Evolutionary conservation across 2,113 vertebrate genomes (phyloP).

Genomic region (Narcine bancroftii): DNA sequence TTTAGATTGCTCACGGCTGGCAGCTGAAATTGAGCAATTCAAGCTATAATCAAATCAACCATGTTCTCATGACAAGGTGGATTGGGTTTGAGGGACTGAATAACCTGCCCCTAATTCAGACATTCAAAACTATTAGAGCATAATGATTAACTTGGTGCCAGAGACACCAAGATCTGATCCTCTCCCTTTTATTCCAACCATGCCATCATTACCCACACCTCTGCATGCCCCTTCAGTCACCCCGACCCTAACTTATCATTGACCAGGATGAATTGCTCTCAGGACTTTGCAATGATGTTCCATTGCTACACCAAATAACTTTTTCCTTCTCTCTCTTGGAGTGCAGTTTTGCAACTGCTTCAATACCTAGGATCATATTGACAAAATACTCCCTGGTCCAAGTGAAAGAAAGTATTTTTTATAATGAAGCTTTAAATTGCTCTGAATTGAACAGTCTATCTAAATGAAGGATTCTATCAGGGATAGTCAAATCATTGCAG

Average conservation of each 20-base stretch:
- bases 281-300: not conserved
- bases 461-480: not conserved
- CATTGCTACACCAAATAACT: not conserved
- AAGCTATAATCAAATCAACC: not conserved
- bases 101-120: too few relatives aligned
- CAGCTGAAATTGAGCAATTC: not conserved
- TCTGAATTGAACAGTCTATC: not conserved
- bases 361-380: too few relatives aligned
- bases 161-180: not conserved
- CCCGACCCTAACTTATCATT: not conserved
- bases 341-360: not conserved
- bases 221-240: not conserved
- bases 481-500: not conserved
- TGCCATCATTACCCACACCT: not conserved
- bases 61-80: too few relatives aligned
- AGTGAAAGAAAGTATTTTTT: not conserved
- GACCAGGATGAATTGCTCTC: not conserved
- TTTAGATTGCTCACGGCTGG: not conserved
- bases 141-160: not conserved
- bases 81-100: too few relatives aligned
- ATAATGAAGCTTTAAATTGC: not conserved
- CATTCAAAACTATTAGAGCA: not conserved
- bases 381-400: not conserved
- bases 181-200: not conserved
- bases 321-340: not conserved